Percentiles rank a stretch among this genome's conserved stretches.
These are phyloP conservation scores for Microplitis demolitor DNA, from an alignment of 1,140 invertebrate species.

Conservation along the genomic window DNA sequence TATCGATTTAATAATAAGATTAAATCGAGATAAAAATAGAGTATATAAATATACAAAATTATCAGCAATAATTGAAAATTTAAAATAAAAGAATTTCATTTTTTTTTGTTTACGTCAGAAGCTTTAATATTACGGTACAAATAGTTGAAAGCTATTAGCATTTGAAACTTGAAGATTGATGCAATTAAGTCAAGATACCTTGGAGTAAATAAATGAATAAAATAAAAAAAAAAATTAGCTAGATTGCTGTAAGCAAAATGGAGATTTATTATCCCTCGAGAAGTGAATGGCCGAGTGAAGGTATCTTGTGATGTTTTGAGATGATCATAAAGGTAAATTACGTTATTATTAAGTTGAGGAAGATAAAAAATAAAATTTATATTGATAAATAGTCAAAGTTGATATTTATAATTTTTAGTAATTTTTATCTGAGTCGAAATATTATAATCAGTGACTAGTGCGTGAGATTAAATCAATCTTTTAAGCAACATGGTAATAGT, in stretches of 20 bases:
- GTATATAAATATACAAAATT: background rate
- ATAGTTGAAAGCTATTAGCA: background rate
- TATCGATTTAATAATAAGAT: background rate
- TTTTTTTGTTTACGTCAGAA: no score
- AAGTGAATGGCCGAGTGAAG: background rate
- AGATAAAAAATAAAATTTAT: background rate
- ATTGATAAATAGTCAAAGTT: background rate
- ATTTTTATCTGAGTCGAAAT: no score
- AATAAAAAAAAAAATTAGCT: background rate
- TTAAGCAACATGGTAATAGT: background rate
- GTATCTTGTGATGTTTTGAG: background rate
- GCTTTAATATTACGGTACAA: background rate
- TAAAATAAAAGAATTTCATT: no score
- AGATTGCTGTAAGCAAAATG: background rate
- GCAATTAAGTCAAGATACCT: background rate
- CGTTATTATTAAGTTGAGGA: background rate
- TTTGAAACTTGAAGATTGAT: background rate
- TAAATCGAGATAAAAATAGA: background rate
- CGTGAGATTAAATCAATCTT: background rate
- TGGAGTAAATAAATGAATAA: background rate
- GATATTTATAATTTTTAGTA: no score
- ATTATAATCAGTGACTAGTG: no score
- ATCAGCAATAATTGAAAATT: background rate
- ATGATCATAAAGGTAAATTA: background rate
- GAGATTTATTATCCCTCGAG: constrained; percentile 4